phyloP scores from a whole-genome alignment of 2,797 vertebrate genomes.

The Lagocephalus sceleratus region DNA sequence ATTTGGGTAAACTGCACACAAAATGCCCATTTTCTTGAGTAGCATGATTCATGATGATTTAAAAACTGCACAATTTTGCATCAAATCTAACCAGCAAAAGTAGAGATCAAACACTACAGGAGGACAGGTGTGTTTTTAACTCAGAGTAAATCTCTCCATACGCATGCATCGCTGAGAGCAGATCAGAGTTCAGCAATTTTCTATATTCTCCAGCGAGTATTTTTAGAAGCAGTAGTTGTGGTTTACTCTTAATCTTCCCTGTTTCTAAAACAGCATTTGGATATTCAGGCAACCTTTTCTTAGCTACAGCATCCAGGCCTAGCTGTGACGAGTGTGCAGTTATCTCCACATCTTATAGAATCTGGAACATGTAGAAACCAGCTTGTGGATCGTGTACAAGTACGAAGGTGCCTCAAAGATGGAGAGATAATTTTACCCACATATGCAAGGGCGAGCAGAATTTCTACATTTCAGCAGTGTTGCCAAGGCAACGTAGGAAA shows the following conservation, averaged over 20 bases:
- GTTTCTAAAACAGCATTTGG: slow-evolving; percentile 10
- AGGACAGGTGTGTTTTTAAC: too few species aligned
- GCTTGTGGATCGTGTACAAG: slow-evolving; percentile 37
- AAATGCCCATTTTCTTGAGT: too few species aligned
- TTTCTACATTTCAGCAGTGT: slow-evolving; percentile 62
- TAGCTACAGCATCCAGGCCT: slow-evolving; percentile 38
- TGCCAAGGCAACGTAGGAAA: slow-evolving; percentile 73
- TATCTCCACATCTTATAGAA: slow-evolving; percentile 53
- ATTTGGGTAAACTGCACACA: too few species aligned
- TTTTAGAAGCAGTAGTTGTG: slow-evolving; percentile 2
- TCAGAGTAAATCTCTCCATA: too few species aligned
- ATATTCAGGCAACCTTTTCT: slow-evolving; percentile 16
- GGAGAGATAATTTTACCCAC: slow-evolving; percentile 63
- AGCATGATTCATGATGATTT: too few species aligned
- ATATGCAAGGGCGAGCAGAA: slow-evolving; percentile 57
- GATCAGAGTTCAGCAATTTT: not conserved
- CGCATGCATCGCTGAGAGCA: too few species aligned
- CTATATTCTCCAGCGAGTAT: not conserved
- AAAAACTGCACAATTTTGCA: too few species aligned
- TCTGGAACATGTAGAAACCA: slow-evolving; percentile 26
- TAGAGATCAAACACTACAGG: too few species aligned
- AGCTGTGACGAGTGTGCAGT: slow-evolving; percentile 18
- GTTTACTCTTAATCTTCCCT: slow-evolving; percentile 5
- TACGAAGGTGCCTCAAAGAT: slow-evolving; percentile 66
- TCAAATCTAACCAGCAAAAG: too few species aligned